Base-by-base conservation (phyloP, 2,113 vertebrate species). In the Centropus bengalensis region DNA sequence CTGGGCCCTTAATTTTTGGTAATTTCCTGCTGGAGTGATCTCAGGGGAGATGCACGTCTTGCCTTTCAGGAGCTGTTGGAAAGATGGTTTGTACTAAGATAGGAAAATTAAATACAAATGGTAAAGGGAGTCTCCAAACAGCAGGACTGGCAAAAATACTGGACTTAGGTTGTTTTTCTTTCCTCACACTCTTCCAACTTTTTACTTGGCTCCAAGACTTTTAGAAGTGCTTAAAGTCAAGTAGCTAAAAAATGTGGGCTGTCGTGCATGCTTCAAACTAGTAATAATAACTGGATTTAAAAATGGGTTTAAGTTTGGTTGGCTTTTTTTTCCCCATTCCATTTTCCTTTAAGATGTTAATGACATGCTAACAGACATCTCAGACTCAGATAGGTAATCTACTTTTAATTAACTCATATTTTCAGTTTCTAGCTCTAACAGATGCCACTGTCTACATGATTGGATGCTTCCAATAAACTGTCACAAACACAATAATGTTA, bases 81-180 rank as follows among this genome's bases (percentile, higher is more conserved):
- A 93, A 88, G 66, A 86, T 21, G 56, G 44, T 96, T 93, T 96
- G 60, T 83, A 64, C 80, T 96, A 89, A 88, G 91, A 96, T 91
- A 93, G 91, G 76, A 95, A 96, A 97, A 97, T 95, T 93, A 95
- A 91, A 94, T 93, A 94, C 93, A 95, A 96, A 95, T 91, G 94
- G 93, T 81, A 80, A 75, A 95, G 91, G 85, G 88, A 97, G 87
- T 89, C 96, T 96, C 91, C 75, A 60, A 96, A 94, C 91, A 97
- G 93, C 96, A 93, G 85, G 96, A 86, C 56, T 96, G 93, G 85
- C 95, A 93, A 91, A 97, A 95, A 96, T 90, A 91, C 52, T 91
- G 76, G 47, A 88, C 63, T 59, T 88, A 19, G 14, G 64, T 95
- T 96, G 89, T 96, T 96, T 96, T 97, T 95, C 89, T 97, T 97